phyloP scores from a whole-genome alignment of 2,888 invertebrate genomes.

The Zonitis immaculata region DNA sequence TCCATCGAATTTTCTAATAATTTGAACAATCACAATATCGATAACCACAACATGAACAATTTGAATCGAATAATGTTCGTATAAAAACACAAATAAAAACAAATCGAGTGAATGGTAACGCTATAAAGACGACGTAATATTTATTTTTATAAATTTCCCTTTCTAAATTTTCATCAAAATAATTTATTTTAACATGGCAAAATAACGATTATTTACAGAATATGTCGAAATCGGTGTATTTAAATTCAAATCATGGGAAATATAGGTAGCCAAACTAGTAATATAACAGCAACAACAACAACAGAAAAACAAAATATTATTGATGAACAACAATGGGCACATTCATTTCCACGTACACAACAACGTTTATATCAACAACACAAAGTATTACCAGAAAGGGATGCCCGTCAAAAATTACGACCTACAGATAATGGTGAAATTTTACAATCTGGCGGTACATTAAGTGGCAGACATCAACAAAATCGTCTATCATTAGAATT shows the following conservation, averaged over 20 bases:
- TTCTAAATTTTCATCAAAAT: neutral
- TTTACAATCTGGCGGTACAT: constrained; percentile 76
- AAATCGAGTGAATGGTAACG: neutral
- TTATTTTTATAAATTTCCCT: neutral
- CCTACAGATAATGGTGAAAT: constrained; percentile 80
- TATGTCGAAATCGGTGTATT: constrained; percentile 15
- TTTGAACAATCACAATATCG: too few species aligned
- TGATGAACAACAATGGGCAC: constrained; percentile 37
- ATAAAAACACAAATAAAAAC: too few species aligned
- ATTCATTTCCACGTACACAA: constrained; percentile 40
- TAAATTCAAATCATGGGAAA: constrained; percentile 43
- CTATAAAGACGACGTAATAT: neutral
- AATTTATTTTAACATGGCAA: neutral
- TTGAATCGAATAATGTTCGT: too few species aligned
- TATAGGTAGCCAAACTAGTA: constrained; percentile 43
- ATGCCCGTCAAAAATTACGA: constrained; percentile 58
- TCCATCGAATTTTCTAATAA: too few species aligned
- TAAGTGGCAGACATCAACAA: constrained; percentile 59
- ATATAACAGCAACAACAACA: constrained; percentile 34
- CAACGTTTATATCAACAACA: constrained; percentile 32
- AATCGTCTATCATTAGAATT: constrained; percentile 11
- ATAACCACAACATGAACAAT: too few species aligned
- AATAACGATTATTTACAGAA: constrained; percentile 19
- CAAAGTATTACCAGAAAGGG: constrained; percentile 65
- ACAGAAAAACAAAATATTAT: too few species aligned